phyloP scores from a whole-genome alignment of 2,888 invertebrate genomes.

The Cataglyphis livida region DNA sequence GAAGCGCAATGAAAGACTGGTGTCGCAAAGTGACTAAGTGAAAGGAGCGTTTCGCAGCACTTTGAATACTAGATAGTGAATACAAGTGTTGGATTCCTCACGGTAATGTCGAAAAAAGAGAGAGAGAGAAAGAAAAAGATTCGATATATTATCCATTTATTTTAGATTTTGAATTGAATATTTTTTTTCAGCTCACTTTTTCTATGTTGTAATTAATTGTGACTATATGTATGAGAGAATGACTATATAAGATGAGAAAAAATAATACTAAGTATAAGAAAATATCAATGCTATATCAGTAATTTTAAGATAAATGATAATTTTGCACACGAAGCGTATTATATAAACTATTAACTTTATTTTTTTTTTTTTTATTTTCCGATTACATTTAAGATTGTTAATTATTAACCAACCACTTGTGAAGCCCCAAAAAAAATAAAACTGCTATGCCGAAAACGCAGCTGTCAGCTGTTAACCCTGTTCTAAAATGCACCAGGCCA shows the following conservation, averaged over 20 bases:
- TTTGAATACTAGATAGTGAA: constrained; percentile 34
- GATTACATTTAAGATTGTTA: not conserved
- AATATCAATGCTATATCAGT: not conserved
- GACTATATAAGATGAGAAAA: not conserved
- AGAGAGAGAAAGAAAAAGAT: not conserved
- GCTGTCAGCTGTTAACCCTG: constrained; percentile 18
- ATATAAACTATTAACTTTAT: too few relatives aligned
- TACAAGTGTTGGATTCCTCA: constrained; percentile 48
- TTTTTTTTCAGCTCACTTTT: not conserved
- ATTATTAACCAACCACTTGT: not conserved
- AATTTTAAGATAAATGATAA: not conserved
- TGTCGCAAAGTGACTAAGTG: constrained; percentile 77
- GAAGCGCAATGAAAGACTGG: constrained; percentile 68
- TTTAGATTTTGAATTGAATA: too few relatives aligned
- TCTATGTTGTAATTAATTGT: not conserved
- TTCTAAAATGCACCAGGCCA: not conserved
- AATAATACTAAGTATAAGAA: not conserved
- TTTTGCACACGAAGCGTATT: too few relatives aligned
- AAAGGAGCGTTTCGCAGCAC: constrained; percentile 75
- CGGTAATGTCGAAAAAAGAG: constrained; percentile 20
- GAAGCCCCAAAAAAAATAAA: not conserved
- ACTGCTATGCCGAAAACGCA: not conserved
- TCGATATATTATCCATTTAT: too few relatives aligned
- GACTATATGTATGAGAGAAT: not conserved
- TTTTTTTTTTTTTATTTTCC: too few relatives aligned